phyloP scores from a whole-genome alignment of 1,140 invertebrate genomes.

The Protaetia brevitarsis region DNA sequence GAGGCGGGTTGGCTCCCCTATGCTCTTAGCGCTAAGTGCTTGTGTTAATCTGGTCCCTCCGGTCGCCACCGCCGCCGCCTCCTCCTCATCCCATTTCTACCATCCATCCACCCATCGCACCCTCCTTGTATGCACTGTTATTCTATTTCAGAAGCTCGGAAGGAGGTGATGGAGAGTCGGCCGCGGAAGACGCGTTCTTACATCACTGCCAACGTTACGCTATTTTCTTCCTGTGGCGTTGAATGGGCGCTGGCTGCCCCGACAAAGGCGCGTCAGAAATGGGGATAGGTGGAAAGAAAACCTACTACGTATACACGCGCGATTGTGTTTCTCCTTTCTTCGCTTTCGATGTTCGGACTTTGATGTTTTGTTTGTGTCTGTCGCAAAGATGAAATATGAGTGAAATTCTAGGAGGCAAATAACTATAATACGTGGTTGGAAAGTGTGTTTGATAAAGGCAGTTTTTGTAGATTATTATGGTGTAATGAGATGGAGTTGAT shows the following conservation, averaged over 20 bases:
- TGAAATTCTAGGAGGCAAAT: too few species aligned
- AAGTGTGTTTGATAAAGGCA: too few species aligned
- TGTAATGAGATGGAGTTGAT: too few species aligned
- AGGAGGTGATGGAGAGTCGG: not conserved
- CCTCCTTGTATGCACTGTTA: slow-evolving; percentile 8
- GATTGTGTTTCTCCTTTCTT: too few species aligned
- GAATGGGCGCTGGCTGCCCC: not conserved
- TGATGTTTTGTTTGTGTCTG: too few species aligned
- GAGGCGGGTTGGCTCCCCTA: slow-evolving; percentile 29
- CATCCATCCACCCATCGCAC: not conserved
- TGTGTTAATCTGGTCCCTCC: slow-evolving; percentile 34
- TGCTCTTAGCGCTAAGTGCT: slow-evolving; percentile 46
- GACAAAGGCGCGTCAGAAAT: not conserved
- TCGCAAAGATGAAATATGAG: too few species aligned
- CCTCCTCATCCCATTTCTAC: not conserved
- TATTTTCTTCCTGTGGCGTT: not conserved
- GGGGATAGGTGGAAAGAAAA: not conserved
- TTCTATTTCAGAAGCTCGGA: not conserved
- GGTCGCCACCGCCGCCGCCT: slow-evolving; percentile 21
- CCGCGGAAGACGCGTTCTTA: not conserved
- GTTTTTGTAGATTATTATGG: too few species aligned
- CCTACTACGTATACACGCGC: too few species aligned
- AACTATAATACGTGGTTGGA: too few species aligned
- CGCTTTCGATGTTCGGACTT: too few species aligned
- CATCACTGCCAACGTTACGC: not conserved